Base-by-base conservation (phyloP, 2,888 invertebrate species). In the Cistogaster globosa region DNA sequence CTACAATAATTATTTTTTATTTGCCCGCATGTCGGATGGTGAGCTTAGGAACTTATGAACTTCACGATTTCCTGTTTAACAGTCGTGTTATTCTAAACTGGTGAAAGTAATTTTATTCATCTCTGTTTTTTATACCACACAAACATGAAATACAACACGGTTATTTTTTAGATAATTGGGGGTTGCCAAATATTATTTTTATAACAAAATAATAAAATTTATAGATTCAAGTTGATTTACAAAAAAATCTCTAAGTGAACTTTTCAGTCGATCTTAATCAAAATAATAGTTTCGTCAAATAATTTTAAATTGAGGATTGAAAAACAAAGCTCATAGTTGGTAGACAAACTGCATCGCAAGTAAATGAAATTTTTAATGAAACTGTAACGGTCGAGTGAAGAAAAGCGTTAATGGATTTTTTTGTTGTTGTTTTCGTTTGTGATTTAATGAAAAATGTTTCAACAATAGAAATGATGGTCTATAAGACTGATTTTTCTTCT, bases 381-480 rank as follows among this genome's bases (percentile, higher is more conserved):
- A 79, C 67, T 82, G 82, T 63, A 75, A 82, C 75, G 85, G 60
- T 78, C 75, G 85, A 82, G 78, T 71, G 53, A 75, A 75, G 82
- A 82, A 82, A 75, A 82, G 20, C 45, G 20, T 67, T 74, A 53
- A 72, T 26, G 58, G 22, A 62, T 65, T 63, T 63, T n/a, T 77
- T 36, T 48, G 26, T 69, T 32, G 32, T 55, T 69, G 26, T 69
- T 71, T 62, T 45, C 58, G 16, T 48, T 69, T n/a, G n/a, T n/a
- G n/a, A n/a, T 48, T 69, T 69, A n/a, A 36, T 69, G 20, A 42
- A 82, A 76, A 76, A 42, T 53, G 76, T 58, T 57, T 76, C 76
- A 68, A 57, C 22, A 75, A 74, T 60, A 16, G 53, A 48, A 69
- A 57, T 58, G 45, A 69, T 69, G 48, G 42, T 58, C 32, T 69